Evolutionary conservation across 2,797 vertebrate species (phyloP).

Genomic region (Astyanax mexicanus): DNA sequence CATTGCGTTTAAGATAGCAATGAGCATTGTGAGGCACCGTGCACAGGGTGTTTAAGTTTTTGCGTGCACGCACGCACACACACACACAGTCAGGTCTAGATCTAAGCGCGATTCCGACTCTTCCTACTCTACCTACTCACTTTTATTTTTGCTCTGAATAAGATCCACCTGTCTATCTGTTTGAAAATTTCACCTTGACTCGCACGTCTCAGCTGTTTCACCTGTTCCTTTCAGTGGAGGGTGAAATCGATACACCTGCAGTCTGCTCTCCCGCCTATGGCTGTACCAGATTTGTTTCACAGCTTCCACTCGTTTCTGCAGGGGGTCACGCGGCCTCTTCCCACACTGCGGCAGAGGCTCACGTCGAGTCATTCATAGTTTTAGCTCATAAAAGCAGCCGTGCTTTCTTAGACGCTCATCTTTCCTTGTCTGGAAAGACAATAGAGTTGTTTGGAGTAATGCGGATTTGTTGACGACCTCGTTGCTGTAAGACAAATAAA

Average conservation of each 20-base stretch:
- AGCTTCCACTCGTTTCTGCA: conserved; percentile 4
- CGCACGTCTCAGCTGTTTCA: conserved; percentile 1
- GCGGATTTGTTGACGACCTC: conserved; percentile 35
- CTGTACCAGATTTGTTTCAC: conserved; percentile 25
- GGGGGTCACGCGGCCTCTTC: conserved; percentile 12
- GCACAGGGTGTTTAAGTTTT: too few species aligned
- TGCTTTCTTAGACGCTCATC: conserved; percentile 23
- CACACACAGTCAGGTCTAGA: neutral
- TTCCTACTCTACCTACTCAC: too few species aligned
- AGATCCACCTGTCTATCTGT: neutral
- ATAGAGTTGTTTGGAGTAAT: conserved; percentile 22
- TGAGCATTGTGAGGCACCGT: too few species aligned
- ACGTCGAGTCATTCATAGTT: conserved; percentile 19
- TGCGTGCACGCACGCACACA: too few species aligned
- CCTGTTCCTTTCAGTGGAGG: conserved; percentile 1
- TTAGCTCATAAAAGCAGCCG: conserved; percentile 14
- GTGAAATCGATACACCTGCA: conserved; percentile 20
- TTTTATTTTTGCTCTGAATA: neutral
- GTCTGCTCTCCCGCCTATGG: conserved; percentile 16
- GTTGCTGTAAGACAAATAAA: conserved; percentile 52
- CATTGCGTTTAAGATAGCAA: too few species aligned
- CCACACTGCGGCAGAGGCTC: neutral
- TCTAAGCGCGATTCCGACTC: neutral
- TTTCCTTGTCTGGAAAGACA: conserved; percentile 31
- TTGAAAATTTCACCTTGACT: neutral